Evolutionary conservation across 2,888 invertebrate species (phyloP).

Genomic region (Drepana falcataria): DNA sequence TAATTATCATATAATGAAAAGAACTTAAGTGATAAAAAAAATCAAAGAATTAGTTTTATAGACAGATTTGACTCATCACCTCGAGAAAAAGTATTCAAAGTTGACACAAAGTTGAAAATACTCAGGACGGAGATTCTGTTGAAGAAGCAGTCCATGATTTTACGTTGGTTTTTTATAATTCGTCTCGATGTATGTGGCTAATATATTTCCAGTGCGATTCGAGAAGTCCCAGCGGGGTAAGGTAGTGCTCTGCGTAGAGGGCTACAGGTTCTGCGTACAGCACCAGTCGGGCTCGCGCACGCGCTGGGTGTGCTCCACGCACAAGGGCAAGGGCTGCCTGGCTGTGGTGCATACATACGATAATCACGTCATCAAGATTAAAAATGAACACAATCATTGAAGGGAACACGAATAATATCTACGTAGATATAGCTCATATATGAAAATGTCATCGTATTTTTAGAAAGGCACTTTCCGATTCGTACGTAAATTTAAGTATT

Average conservation of each 20-base stretch:
- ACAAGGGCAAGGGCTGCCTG: constrained; percentile 30
- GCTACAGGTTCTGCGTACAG: constrained; percentile 23
- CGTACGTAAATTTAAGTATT: no score
- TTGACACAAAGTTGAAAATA: no score
- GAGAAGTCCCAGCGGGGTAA: constrained; percentile 22
- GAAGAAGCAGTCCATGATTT: no score
- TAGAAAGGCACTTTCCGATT: no score
- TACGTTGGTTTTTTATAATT: neutral
- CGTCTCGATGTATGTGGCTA: neutral
- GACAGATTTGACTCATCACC: no score
- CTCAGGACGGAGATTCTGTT: no score
- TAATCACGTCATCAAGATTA: neutral
- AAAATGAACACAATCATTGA: neutral
- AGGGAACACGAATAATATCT: neutral
- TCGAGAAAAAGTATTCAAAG: no score
- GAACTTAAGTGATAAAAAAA: no score
- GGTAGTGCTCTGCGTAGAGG: constrained; percentile 15
- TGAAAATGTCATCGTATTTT: no score
- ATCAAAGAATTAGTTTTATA: no score
- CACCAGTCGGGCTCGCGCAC: constrained; percentile 13
- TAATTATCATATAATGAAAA: no score
- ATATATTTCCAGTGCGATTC: constrained; percentile 15
- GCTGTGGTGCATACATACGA: constrained; percentile 11
- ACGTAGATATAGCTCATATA: constrained; percentile 6
- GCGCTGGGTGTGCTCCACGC: constrained; percentile 34